Evolutionary conservation across 1,140 invertebrate genomes (phyloP).

Genomic region (Drosophila persimilis): DNA sequence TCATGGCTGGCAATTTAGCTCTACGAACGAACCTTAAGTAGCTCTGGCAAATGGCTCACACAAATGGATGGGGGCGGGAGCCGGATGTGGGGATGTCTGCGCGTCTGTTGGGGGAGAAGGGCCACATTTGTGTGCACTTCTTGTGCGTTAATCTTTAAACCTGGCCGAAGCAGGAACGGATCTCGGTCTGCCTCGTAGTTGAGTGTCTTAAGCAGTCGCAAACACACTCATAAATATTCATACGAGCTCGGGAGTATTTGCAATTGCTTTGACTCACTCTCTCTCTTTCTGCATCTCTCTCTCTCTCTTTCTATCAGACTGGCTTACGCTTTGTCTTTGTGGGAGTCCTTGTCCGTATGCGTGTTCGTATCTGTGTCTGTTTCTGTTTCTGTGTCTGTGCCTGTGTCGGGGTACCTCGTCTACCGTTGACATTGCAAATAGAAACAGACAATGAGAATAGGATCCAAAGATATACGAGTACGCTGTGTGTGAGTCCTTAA

Average conservation of each 20-base stretch:
- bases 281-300: background rate
- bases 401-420: constrained; percentile 14
- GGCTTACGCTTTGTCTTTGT: background rate
- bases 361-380: background rate
- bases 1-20: constrained; percentile 37
- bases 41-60: constrained; percentile 36
- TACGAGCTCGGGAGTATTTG: constrained; percentile 65
- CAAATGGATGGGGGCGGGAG: constrained; percentile 1
- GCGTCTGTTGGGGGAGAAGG: background rate
- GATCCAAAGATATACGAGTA: constrained; percentile 9
- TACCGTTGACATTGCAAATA: constrained; percentile 66
- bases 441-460: constrained; percentile 44
- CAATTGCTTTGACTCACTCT: constrained; percentile 59
- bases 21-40: constrained; percentile 29
- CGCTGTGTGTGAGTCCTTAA: constrained; percentile 20
- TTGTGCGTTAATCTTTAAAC: constrained; percentile 64
- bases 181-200: constrained; percentile 22
- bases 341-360: background rate
- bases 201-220: constrained; percentile 69
- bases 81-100: no score
- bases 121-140: constrained; percentile 50
- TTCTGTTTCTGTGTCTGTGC: constrained; percentile 10
- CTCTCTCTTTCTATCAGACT: background rate
- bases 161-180: constrained; percentile 19
- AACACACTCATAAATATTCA: constrained; percentile 76